These are phyloP conservation scores for Rhynchophorus ferrugineus DNA, from an alignment of 1,140 invertebrate species.

Conservation along the genomic window DNA sequence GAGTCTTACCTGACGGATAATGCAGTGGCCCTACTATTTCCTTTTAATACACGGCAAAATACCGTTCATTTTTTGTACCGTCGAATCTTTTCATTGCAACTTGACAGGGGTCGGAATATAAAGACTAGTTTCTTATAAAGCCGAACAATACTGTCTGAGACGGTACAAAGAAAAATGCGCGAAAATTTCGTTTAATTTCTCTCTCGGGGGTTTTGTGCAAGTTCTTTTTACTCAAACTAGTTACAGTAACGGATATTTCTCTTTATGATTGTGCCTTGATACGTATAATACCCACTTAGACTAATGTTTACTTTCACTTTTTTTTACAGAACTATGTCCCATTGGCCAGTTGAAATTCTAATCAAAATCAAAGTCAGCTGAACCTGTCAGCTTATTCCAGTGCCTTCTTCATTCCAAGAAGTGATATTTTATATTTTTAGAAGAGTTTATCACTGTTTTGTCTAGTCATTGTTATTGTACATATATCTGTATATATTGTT, in stretches of 20 bases:
- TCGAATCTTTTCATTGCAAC: conserved; percentile 25
- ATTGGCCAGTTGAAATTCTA: conserved; percentile 28
- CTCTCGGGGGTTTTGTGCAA: conserved; percentile 5
- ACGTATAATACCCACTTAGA: no score
- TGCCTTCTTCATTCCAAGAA: conserved; percentile 35
- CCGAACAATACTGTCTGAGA: conserved; percentile 34
- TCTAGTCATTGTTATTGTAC: conserved; percentile 38
- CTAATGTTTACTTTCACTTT: conserved; percentile 2
- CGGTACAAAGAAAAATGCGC: conserved; percentile 26
- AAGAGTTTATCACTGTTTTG: conserved; percentile 32
- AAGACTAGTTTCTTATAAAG: conserved; percentile 27
- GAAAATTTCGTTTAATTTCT: conserved; percentile 14
- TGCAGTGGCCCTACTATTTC: conserved; percentile 18
- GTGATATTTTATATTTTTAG: conserved; percentile 35
- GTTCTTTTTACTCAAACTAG: conserved; percentile 13
- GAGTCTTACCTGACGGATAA: conserved; percentile 27
- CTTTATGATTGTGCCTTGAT: no score
- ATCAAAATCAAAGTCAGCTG: conserved; percentile 13
- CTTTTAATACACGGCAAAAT: conserved; percentile 25
- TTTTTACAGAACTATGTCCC: no score
- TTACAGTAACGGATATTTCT: conserved; percentile 16
- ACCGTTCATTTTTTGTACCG: conserved; percentile 27
- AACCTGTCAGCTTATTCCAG: conserved; percentile 16
- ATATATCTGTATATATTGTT: conserved; percentile 33
- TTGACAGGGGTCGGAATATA: conserved; percentile 28